Evolutionary conservation across 2,888 invertebrate species (phyloP), one percentile per base, ranked within the genome.

Genomic region (Adineta ricciae): DNA sequence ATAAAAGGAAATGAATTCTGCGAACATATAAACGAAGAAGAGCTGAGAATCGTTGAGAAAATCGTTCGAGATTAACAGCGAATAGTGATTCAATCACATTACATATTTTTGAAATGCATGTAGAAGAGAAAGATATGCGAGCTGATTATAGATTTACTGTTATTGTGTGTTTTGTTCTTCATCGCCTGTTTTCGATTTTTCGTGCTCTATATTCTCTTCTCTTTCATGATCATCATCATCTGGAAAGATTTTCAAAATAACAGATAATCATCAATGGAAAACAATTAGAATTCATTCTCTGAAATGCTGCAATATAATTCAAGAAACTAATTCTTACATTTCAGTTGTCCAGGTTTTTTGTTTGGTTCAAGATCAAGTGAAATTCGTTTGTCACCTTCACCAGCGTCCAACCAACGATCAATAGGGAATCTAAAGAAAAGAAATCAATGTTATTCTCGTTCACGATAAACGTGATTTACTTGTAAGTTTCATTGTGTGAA

Each of bases 321-420:
- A 8, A 46, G 46, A 50, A 14, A 50, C 19, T 16, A 19, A 50
- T 50, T 16, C 50, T 50, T 50, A 78, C 78, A 38, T 78, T 41
- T 41, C n/a, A 41, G n/a, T 78, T 78, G 78, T 21, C 41, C 49
- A 19, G 83, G 83, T 50, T 72, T 83, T 24, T 38, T 49, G 64
- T 85, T 54, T 50, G 85, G 85, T 52, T 84, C 54, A 32, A 85
- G 84, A 78, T 85, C 85, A 36, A 85, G 72, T 52, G 73, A 64
- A n/a, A 73, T 78, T 84, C 46, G 52, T 1, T 83, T 73, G 73
- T 85, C 85, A 4, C 54, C 85, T 84, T 85, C 85, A 19, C 72
- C 83, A 54, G 32, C 27, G 56, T 85, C 85, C 16, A 85, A 52
- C 85, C 85, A 85, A 32, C 85, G 49, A 32, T 83, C 84, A 41